phyloP scores from a whole-genome alignment of 2,888 invertebrate species.

The Troilus luridus region DNA sequence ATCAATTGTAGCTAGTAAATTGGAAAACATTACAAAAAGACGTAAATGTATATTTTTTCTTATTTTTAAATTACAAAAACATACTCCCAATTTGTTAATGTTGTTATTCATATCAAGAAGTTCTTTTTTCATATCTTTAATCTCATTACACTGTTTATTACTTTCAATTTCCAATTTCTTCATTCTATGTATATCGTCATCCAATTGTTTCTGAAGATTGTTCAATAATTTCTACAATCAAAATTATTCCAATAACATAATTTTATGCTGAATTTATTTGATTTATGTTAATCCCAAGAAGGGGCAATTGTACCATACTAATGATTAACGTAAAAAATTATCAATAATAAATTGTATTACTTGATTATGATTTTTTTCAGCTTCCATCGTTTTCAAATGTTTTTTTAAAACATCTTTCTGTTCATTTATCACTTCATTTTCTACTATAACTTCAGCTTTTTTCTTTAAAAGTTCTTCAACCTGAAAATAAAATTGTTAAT shows the following conservation, averaged over 20 bases:
- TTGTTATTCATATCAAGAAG: background rate
- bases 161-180: conserved; percentile 67
- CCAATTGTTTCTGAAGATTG: conserved; percentile 79
- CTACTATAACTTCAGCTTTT: conserved; percentile 71
- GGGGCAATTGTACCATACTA: no score
- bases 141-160: conserved; percentile 72
- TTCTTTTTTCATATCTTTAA: conserved; percentile 70
- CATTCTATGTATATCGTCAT: conserved; percentile 76
- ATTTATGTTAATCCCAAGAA: background rate
- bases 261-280: background rate
- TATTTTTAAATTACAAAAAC: background rate
- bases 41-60: background rate
- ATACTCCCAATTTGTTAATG: conserved; percentile 32
- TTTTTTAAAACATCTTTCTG: conserved; percentile 70
- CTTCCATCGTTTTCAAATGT: conserved; percentile 72
- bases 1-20: background rate
- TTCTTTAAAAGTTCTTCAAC: conserved; percentile 71
- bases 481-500: conserved; percentile 66
- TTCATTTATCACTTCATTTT: conserved; percentile 71
- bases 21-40: background rate
- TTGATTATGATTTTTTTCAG: conserved; percentile 74
- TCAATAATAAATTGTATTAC: conserved; percentile 65
- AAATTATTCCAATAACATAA: background rate
- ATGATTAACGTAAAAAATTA: background rate
- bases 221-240: conserved; percentile 74